phyloP scores from a whole-genome alignment of 2,888 invertebrate species.

The Mayetiola destructor region DNA sequence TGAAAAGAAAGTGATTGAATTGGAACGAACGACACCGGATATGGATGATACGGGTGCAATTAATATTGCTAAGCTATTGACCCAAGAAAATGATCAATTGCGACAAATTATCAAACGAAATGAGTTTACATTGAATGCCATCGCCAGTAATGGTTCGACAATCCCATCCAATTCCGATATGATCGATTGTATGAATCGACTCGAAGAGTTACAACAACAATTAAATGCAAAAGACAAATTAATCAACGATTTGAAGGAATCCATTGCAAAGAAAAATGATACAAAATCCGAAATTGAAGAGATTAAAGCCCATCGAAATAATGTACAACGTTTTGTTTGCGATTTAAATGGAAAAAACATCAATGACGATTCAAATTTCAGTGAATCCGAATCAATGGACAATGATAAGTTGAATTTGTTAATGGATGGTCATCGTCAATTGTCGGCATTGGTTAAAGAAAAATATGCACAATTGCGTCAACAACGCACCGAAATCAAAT shows the following conservation, averaged over 20 bases:
- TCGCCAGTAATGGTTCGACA: too few relatives aligned
- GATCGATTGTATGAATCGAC: not conserved
- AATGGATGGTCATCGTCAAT: not conserved
- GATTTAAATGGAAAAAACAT: not conserved
- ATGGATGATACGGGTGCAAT: not conserved
- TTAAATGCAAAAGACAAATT: not conserved
- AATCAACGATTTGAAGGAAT: not conserved
- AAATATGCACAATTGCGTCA: constrained; percentile 3
- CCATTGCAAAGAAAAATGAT: not conserved
- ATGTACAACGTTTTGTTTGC: not conserved
- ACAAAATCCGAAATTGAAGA: not conserved
- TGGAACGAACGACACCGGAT: not conserved
- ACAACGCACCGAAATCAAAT: not conserved
- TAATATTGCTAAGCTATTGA: not conserved
- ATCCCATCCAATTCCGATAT: too few relatives aligned
- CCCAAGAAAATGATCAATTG: not conserved
- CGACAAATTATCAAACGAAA: not conserved
- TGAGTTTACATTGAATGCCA: not conserved
- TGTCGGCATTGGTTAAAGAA: not conserved
- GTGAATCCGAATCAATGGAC: not conserved
- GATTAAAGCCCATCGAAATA: not conserved
- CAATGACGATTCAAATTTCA: not conserved
- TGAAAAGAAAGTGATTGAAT: not conserved
- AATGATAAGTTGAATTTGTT: not conserved
- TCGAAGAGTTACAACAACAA: not conserved